Evolutionary conservation across 2,888 invertebrate genomes (phyloP).

Genomic region (Willowsia nigromaculata): DNA sequence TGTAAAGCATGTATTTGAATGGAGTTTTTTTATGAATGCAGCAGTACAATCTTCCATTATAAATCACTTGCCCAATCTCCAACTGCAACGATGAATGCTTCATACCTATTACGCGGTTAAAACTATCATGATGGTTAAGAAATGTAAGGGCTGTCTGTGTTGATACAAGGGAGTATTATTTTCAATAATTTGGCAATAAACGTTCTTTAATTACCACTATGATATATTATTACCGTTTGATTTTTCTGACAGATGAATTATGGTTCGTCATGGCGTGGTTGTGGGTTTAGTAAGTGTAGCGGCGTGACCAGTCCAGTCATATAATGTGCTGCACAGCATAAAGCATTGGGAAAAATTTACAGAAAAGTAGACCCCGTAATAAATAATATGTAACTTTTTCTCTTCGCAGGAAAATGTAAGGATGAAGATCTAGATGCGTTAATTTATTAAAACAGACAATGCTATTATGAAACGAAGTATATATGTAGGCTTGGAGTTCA

Average conservation of each 20-base stretch:
- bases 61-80: neutral
- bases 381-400: neutral
- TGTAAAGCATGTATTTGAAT: neutral
- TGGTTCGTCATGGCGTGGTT: neutral
- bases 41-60: constrained; percentile 9
- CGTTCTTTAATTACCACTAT: constrained; percentile 64
- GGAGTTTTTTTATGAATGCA: neutral
- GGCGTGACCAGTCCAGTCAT: neutral
- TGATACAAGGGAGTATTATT: constrained; percentile 47
- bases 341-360: neutral
- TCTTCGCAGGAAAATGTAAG: neutral
- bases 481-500: too few relatives aligned
- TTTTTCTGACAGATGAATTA: constrained; percentile 62
- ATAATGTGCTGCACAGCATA: too few relatives aligned
- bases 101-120: neutral
- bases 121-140: constrained; percentile 1
- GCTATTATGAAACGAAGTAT: too few relatives aligned
- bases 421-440: neutral
- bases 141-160: constrained; percentile 31
- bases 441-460: neutral
- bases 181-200: constrained; percentile 68
- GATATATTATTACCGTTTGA: constrained; percentile 65
- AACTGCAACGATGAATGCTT: neutral
- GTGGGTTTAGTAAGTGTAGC: neutral
- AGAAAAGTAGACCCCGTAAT: neutral